phyloP scores from a whole-genome alignment of 2,113 vertebrate genomes.

The Trachemys scripta region DNA sequence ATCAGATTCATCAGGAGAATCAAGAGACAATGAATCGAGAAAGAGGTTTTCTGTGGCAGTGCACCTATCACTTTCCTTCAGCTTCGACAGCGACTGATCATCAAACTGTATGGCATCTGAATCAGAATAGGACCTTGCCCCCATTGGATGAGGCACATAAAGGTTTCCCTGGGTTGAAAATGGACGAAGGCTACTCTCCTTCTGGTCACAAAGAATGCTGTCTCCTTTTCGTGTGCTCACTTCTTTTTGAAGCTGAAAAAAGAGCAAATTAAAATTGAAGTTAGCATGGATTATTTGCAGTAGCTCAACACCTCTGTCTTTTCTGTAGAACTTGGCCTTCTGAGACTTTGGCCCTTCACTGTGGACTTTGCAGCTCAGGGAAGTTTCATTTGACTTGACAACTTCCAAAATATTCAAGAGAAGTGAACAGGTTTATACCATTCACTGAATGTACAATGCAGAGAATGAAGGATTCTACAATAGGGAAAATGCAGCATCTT shows the following conservation, averaged over 20 bases:
- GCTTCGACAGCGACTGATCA: constrained; percentile 80
- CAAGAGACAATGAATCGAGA: constrained; percentile 90
- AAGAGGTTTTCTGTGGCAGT: constrained; percentile 89
- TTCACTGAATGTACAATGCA: neutral
- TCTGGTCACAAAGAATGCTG: constrained; percentile 75
- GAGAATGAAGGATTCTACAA: neutral
- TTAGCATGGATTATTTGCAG: neutral
- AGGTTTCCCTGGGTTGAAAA: constrained; percentile 82
- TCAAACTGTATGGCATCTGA: constrained; percentile 84
- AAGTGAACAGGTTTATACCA: neutral
- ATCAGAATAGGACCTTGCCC: constrained; percentile 84
- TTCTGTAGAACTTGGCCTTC: neutral
- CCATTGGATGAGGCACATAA: constrained; percentile 31
- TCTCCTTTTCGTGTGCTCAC: constrained; percentile 75
- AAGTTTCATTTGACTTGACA: neutral
- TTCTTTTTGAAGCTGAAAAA: constrained; percentile 88
- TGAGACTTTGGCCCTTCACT: neutral
- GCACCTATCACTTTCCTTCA: constrained; percentile 83
- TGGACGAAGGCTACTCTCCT: constrained; percentile 71
- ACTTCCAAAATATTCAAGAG: neutral
- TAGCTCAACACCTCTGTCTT: neutral
- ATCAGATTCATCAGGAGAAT: constrained; percentile 84
- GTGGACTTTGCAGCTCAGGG: neutral
- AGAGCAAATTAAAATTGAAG: constrained; percentile 25
- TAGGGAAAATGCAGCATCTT: neutral